Percentiles rank a stretch among this genome's conserved stretches.
Evolutionary conservation across 2,888 invertebrate genomes (phyloP).

Genomic region (Amblyjoppa fuscipennis): DNA sequence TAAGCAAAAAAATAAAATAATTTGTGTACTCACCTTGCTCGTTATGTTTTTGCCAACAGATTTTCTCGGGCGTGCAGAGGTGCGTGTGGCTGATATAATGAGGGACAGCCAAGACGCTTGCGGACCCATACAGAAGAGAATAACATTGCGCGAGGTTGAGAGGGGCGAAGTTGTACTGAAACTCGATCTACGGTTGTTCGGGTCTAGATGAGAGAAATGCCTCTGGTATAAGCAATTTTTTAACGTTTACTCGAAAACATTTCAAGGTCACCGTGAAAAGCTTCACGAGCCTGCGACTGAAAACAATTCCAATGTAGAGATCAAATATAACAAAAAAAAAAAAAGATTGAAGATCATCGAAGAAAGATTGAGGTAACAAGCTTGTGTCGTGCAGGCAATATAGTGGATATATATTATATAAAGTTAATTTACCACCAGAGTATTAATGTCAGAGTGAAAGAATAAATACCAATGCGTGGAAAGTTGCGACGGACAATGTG

Average conservation of each 20-base stretch:
- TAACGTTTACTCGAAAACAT: background rate
- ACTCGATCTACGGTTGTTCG: conserved; percentile 89
- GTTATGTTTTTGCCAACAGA: conserved; percentile 84
- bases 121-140: conserved; percentile 89
- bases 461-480: background rate
- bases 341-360: conserved; percentile 6
- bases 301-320: conserved; percentile 6
- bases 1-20: background rate
- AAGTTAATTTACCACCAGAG: conserved; percentile 61
- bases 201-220: conserved; percentile 66
- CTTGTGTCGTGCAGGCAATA: conserved; percentile 7
- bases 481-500: background rate
- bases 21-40: conserved; percentile 22
- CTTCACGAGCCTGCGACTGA: conserved; percentile 12
- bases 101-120: conserved; percentile 86
- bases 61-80: conserved; percentile 90
- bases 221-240: background rate
- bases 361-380: conserved; percentile 4
- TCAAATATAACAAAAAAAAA: conserved; percentile 17
- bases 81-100: conserved; percentile 88
- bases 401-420: conserved; percentile 2
- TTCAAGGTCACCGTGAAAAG: conserved; percentile 1
- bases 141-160: conserved; percentile 89
- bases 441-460: conserved; percentile 48
- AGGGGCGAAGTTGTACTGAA: conserved; percentile 90